A percentile compares a stretch with the other conserved stretches of the same genome.
Evolutionary conservation across 2,113 vertebrate species (phyloP).

Genomic region (Lagopus leucura): DNA sequence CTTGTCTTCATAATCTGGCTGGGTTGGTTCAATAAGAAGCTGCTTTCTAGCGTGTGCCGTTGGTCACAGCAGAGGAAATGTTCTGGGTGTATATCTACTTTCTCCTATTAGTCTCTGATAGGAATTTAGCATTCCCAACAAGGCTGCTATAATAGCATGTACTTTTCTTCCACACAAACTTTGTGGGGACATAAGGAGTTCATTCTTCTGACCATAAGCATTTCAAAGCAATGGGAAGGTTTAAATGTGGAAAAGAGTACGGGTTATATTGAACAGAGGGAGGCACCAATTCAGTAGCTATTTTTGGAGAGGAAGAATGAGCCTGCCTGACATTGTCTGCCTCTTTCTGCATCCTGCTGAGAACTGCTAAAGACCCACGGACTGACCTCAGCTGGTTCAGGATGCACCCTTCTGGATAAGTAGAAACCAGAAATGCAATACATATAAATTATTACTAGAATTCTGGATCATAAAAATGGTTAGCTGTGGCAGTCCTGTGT

Average conservation of each 20-base stretch:
- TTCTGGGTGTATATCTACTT: not conserved
- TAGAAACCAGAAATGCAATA: not conserved
- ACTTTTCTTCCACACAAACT: not conserved
- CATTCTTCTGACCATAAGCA: not conserved
- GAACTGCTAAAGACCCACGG: not conserved
- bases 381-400: not conserved
- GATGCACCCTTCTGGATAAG: not conserved
- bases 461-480: conserved; percentile 28
- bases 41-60: not conserved
- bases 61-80: not conserved
- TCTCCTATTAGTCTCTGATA: not conserved
- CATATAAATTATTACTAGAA: not conserved
- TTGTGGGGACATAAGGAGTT: not conserved
- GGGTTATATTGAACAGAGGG: not conserved
- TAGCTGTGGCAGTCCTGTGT: conserved; percentile 13
- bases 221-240: not conserved
- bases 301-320: not conserved
- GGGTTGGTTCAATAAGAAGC: not conserved
- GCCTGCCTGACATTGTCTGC: not conserved
- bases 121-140: not conserved
- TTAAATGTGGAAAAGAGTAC: not conserved
- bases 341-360: not conserved
- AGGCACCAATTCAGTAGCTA: not conserved
- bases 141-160: not conserved
- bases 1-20: not conserved